A percentile compares a stretch with the other conserved stretches of the same genome.
phyloP scores from a whole-genome alignment of 1,140 invertebrate genomes.

The Lepidurus couesii region DNA sequence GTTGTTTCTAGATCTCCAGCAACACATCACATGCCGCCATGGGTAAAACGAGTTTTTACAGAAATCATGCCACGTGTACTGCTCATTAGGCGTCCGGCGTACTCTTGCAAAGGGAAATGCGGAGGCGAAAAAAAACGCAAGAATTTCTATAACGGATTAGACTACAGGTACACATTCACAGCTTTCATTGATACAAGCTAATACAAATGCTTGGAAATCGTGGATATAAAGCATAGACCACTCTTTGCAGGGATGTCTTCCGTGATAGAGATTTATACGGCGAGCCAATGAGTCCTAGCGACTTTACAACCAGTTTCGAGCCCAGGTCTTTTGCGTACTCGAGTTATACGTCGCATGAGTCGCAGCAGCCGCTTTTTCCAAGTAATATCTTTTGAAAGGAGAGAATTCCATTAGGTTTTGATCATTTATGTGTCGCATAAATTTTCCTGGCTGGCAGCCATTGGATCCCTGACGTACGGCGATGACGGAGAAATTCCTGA shows the following conservation, averaged over 20 bases:
- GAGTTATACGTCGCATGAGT: constrained; percentile 23
- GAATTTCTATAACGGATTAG: constrained; percentile 33
- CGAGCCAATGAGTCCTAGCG: constrained; percentile 30
- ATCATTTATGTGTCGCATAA: constrained; percentile 6
- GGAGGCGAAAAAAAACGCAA: constrained; percentile 31
- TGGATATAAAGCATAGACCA: background rate
- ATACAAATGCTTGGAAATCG: background rate
- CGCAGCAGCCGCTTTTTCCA: constrained; percentile 30
- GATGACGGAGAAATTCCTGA: constrained; percentile 44
- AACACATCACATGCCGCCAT: constrained; percentile 90
- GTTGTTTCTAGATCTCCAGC: constrained; percentile 72
- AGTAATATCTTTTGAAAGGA: constrained; percentile 7
- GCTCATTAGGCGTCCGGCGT: constrained; percentile 80
- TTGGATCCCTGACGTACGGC: constrained; percentile 31
- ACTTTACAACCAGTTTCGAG: constrained; percentile 31
- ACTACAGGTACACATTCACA: constrained; percentile 19
- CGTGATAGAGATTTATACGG: constrained; percentile 25
- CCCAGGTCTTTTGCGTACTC: constrained; percentile 29
- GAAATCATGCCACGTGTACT: constrained; percentile 80
- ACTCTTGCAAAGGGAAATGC: constrained; percentile 32
- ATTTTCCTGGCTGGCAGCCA: constrained; percentile 10
- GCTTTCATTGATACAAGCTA: background rate
- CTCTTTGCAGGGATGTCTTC: constrained; percentile 19
- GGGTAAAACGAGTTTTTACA: constrained; percentile 79
- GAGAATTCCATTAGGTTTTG: background rate